Evolutionary conservation across 2,113 vertebrate genomes (phyloP), one percentile per base, ranked within the genome.

Genomic region (Prinia subflava): DNA sequence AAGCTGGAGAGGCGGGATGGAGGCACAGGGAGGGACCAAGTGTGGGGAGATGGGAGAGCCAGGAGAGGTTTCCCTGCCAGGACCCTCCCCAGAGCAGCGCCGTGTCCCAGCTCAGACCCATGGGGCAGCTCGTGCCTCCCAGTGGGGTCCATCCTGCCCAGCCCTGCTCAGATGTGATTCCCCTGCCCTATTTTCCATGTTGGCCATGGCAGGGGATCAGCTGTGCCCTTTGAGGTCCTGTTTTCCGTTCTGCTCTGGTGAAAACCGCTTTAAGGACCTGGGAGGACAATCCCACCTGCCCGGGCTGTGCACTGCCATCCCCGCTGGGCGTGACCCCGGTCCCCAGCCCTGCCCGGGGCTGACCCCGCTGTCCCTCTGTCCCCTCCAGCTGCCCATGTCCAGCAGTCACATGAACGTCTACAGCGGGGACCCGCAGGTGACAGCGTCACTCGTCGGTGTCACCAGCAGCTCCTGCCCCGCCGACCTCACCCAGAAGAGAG

Each of bases 391-490:
- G 83, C 99, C 99, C 4, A 97, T 99, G 96, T 99, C 99, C 93
- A 99, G 98, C 97, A 99, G 99, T 77, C 99, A 99, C 96, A 98
- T 99, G 97, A 99, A 99, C 8, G 99, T 99, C 88, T 99, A 99
- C 86, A 98, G 98, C 1, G 98, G 98, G 30, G 98, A 98, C 97
- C 99, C 99, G 33, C 99, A 99, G 70, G 98, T 99, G 98, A 98
- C 99, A 1, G 98, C 98, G 42, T 98, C 98, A 21, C 91, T 98
- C 42, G 98, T 99, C 2, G 98, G 98, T 11, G 99, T 99, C 98
- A 99, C 99, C 92, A 99, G 99, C 97, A 99, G 99, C 98, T 99
- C 99, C 96, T 99, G 99, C 94, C 99, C 99, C 0, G 99, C 99
- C 0, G 99, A 99, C 86, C 97, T 99, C 90, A 98, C 99, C 83